Base-by-base conservation (phyloP, 2,113 vertebrate genomes). In the Gymnorhina tibicen region DNA sequence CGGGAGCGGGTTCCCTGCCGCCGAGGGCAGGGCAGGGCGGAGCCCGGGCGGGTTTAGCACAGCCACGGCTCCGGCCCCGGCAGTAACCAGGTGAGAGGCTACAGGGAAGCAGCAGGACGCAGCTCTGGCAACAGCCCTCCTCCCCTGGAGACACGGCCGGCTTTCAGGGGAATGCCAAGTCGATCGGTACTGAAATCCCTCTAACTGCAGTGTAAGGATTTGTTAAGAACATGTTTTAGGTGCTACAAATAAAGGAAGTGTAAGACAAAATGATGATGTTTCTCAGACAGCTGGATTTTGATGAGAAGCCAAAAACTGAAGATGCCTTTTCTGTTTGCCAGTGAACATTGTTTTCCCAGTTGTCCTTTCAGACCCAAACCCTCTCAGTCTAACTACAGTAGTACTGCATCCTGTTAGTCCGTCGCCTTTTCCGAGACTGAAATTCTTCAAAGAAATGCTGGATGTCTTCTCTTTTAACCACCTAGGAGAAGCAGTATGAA, bases 391-490 rank as follows among this genome's bases (percentile, higher is more conserved):
- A 98, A 95, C 98, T 98, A 77, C 98, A 98, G 50, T 98, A 98
- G 87, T 98, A 98, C 95, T 98, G 98, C 98, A 98, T 96, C 70
- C 98, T 97, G 5, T 98, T 97, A 75, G 98, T 95, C 78, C 98
- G 96, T 75, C 98, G 97, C 63, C 98, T 98, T 96, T 99, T 99
- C 95, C 97, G 98, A 8, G 98, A 98, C 92, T 98, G 98, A 82
- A 99, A 98, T 46, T 99, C 99, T 93, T 99, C 99, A 53, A 99
- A 99, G 97, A 99, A 99, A 82, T 98, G 97, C 87, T 98, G 98
- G 72, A 99, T 98, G 58, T 98, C 99, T 94, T 99, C 99, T 63
- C 98, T 98, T 62, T 99, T 99, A 91, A 99, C 98, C 14, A 98
- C 98, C 99, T 99, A 92, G 28, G 22, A 70, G 55, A 70, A 94